Evolutionary conservation across 2,888 invertebrate species (phyloP), one percentile per base, ranked within the genome.

Genomic region (Stegana nigrithorax): DNA sequence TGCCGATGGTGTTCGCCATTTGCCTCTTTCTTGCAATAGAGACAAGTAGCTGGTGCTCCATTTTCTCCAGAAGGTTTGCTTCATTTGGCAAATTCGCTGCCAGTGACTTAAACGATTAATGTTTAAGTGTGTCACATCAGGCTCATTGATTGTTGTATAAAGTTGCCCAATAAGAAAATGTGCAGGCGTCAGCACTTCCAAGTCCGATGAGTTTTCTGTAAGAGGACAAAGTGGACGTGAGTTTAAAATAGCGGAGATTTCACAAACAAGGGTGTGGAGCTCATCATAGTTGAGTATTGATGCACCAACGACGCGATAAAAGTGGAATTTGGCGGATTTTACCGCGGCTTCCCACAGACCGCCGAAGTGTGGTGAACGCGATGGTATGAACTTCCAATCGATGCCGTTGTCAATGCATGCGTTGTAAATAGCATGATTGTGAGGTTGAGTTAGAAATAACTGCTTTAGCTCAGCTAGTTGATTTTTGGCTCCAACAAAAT

Each of bases 61-160:
- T 6, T 61, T 67, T n/a, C 59, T 65, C 67, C 67, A 68, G 26
- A 68, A 66, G 7, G 50, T 21, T 29, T 71, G 65, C 27, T 69
- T 66, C 45, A 65, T 62, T 23, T 55, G 27, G n/a, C 55, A 60
- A 27, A 65, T 59, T 17, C 45, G 53, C 44, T 67, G 65, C 66
- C 58, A 65, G 47, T 57, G 42, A 17, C 36, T 55, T 26, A 68
- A 57, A 8, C 60, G 61, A 45, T 19, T 64, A 27, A 59, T 39
- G 58, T 62, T 58, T 17, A 67, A 56, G 42, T 59, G 56, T 1
- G 67, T 4, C 65, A 75, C 0, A 70, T 81, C 63, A 14, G 67
- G 58, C 32, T 65, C 58, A 7, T 26, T 19, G 36, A 65, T 60
- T 5, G 44, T 32, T 1, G 55, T 55, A 8, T 60, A 56, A 12